These are phyloP conservation scores for Brachymystax lenok DNA, from an alignment of 2,797 vertebrate genomes.

Conservation along the genomic window DNA sequence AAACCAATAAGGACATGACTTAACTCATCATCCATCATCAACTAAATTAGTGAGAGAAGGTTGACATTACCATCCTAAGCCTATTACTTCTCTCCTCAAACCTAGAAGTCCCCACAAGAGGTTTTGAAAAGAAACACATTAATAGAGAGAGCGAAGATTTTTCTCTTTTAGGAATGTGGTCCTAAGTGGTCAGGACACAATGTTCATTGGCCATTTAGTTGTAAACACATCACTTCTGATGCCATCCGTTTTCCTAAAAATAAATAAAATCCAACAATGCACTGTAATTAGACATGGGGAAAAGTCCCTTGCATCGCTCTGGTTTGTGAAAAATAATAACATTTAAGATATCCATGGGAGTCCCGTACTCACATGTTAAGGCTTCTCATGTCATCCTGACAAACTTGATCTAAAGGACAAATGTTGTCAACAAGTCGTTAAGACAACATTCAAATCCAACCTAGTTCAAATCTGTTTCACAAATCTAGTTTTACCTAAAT, in stretches of 20 bases:
- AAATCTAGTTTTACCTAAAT: neutral
- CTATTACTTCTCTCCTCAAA: neutral
- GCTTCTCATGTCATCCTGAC: constrained; percentile 29
- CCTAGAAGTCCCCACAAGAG: neutral
- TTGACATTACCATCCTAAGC: neutral
- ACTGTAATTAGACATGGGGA: constrained; percentile 45
- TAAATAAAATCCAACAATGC: constrained; percentile 64
- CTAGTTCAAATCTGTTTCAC: constrained; percentile 16
- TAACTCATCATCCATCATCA: too few relatives aligned
- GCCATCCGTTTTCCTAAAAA: constrained; percentile 67
- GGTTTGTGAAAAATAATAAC: constrained; percentile 54
- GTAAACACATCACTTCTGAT: constrained; percentile 62
- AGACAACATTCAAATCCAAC: constrained; percentile 21
- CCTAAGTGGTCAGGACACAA: constrained; percentile 55
- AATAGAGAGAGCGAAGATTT: constrained; percentile 32
- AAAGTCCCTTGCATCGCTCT: constrained; percentile 39
- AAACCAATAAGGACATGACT: too few relatives aligned
- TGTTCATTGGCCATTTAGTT: constrained; percentile 71
- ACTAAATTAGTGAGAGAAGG: neutral
- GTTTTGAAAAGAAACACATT: neutral
- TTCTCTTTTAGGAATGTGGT: constrained; percentile 44
- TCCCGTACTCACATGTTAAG: constrained; percentile 43
- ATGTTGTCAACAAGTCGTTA: constrained; percentile 43
- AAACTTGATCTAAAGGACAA: constrained; percentile 43
- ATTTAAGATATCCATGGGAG: constrained; percentile 44